These are phyloP conservation scores for Ammodytes dubius DNA, from an alignment of 2,113 vertebrate species.

Conservation along the genomic window DNA sequence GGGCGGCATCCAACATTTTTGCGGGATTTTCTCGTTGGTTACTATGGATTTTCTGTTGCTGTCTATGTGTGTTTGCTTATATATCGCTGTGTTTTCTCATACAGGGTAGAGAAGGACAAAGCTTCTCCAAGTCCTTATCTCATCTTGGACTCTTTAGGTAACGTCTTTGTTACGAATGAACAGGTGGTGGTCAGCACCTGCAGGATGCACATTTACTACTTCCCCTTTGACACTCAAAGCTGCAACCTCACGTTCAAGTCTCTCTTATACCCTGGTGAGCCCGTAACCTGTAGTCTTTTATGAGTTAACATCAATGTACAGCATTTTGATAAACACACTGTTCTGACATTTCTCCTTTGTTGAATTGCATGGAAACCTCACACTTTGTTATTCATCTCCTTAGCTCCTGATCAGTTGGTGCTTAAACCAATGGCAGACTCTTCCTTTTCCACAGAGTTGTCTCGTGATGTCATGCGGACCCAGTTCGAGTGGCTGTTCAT, in stretches of 20 bases:
- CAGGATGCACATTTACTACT: constrained; percentile 71
- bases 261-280: constrained; percentile 58
- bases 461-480: constrained; percentile 42
- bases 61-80: background rate
- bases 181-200: constrained; percentile 72
- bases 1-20: too few species aligned
- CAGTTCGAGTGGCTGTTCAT: constrained; percentile 78
- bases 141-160: background rate
- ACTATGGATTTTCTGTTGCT: too few species aligned
- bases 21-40: too few species aligned
- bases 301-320: too few species aligned
- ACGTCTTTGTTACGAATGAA: constrained; percentile 20
- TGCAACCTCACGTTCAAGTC: constrained; percentile 77
- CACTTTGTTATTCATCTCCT: background rate
- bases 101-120: constrained; percentile 73
- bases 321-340: background rate
- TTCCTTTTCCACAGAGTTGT: background rate
- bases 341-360: background rate
- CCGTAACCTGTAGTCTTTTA: background rate
- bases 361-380: background rate
- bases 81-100: too few species aligned
- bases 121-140: constrained; percentile 55
- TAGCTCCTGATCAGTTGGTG: constrained; percentile 16
- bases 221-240: constrained; percentile 77
- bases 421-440: background rate